Evolutionary conservation across 2,888 invertebrate genomes (phyloP).

Genomic region (Petrophora chlorosata): DNA sequence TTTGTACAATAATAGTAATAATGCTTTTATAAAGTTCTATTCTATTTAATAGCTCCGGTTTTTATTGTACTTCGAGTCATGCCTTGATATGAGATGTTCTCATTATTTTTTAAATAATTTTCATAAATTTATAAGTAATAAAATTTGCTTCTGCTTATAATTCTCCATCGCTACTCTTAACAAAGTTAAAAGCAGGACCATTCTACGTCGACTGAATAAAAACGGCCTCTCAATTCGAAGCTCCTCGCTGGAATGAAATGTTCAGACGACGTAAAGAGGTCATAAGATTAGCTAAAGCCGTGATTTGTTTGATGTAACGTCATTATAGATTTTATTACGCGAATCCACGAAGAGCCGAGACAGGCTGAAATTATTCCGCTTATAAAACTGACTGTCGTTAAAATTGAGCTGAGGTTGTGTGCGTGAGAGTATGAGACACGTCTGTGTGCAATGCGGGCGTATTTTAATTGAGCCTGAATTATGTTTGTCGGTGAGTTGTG

Average conservation of each 20-base stretch:
- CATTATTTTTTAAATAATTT: too few species aligned
- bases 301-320: constrained; percentile 50
- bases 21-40: background rate
- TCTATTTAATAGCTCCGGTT: background rate
- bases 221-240: constrained; percentile 17
- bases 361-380: constrained; percentile 41
- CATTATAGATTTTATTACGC: constrained; percentile 50
- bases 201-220: constrained; percentile 25
- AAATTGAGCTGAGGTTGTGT: constrained; percentile 23
- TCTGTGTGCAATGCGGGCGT: constrained; percentile 49
- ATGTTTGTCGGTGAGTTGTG: constrained; percentile 50
- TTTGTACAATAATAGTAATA: background rate
- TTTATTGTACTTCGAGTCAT: too few species aligned
- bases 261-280: constrained; percentile 39
- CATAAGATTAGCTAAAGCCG: constrained; percentile 47
- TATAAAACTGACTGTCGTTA: constrained; percentile 29
- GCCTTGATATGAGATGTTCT: too few species aligned
- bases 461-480: constrained; percentile 57
- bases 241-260: constrained; percentile 20
- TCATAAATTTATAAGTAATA: too few species aligned
- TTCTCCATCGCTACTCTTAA: too few species aligned
- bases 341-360: constrained; percentile 33
- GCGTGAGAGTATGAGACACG: constrained; percentile 23
- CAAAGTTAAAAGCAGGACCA: constrained; percentile 16
- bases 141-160: too few species aligned